phyloP scores from a whole-genome alignment of 2,888 invertebrate genomes.

The Corythucha ciliata region DNA sequence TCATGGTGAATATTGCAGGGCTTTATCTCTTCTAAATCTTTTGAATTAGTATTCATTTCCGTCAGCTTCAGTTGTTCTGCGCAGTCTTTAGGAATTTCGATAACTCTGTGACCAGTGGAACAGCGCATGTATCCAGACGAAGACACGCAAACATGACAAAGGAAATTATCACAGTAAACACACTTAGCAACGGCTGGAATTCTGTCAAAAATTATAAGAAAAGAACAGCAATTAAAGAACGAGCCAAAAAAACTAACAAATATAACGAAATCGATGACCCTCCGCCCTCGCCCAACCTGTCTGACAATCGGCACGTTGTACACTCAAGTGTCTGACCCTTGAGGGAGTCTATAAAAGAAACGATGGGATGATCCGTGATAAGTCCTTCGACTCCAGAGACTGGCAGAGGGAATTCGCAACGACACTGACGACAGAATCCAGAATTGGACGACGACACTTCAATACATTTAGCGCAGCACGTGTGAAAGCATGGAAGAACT shows the following conservation, averaged over 20 bases:
- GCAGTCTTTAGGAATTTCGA: constrained; percentile 44
- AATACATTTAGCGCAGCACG: constrained; percentile 74
- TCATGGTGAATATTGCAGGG: too few species aligned
- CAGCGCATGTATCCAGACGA: constrained; percentile 99
- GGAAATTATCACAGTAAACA: constrained; percentile 89
- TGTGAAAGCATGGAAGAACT: constrained; percentile 71
- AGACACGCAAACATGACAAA: constrained; percentile 95
- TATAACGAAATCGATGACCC: too few species aligned
- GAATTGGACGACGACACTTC: constrained; percentile 58
- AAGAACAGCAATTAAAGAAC: too few species aligned
- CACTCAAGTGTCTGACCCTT: constrained; percentile 54
- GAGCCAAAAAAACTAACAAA: too few species aligned
- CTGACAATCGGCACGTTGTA: constrained; percentile 94
- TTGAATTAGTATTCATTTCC: too few species aligned
- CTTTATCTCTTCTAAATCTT: too few species aligned
- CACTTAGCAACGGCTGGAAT: constrained; percentile 91
- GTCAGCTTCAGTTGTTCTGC: too few species aligned
- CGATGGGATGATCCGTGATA: constrained; percentile 54
- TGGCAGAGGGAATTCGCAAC: constrained; percentile 45
- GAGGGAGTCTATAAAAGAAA: constrained; percentile 43
- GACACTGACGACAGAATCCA: constrained; percentile 62
- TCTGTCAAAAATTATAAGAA: constrained; percentile 77
- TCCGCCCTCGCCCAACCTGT: too few species aligned
- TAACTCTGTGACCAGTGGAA: constrained; percentile 90
- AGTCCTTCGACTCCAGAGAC: constrained; percentile 55